These are phyloP conservation scores for Spermophilus dauricus DNA, from an alignment of 2,113 vertebrate species.

Conservation along the genomic window DNA sequence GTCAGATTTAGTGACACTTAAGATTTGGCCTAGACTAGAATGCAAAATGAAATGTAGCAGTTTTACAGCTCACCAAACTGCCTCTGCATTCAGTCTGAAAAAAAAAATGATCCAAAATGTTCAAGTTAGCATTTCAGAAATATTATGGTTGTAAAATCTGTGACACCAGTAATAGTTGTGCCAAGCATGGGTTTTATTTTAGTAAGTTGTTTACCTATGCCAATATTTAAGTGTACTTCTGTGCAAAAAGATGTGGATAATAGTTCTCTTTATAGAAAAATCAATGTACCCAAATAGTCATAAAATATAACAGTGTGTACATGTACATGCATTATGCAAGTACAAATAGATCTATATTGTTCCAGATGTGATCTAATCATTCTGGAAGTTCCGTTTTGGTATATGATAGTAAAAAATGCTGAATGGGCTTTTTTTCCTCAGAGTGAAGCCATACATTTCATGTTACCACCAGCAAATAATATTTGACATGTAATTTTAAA, in stretches of 20 bases:
- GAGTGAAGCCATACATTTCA: constrained; percentile 75
- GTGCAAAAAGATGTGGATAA: constrained; percentile 75
- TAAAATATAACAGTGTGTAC: constrained; percentile 78
- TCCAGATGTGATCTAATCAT: constrained; percentile 69
- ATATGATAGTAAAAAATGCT: constrained; percentile 74
- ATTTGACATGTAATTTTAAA: constrained; percentile 89
- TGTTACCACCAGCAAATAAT: constrained; percentile 84
- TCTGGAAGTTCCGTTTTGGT: constrained; percentile 77
- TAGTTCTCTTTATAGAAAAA: constrained; percentile 82
- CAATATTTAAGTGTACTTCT: constrained; percentile 79
- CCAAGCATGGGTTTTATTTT: constrained; percentile 79
- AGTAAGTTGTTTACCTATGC: constrained; percentile 77
- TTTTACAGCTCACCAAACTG: constrained; percentile 65
- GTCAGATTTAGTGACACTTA: constrained; percentile 68
- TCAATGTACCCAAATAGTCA: constrained; percentile 78
- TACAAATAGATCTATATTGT: constrained; percentile 70
- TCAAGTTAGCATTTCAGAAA: constrained; percentile 68
- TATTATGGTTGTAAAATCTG: constrained; percentile 67
- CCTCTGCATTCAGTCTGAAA: constrained; percentile 38
- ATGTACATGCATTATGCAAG: constrained; percentile 76
- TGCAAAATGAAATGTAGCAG: constrained; percentile 59
- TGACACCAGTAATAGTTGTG: constrained; percentile 68
- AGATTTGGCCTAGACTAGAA: constrained; percentile 59
- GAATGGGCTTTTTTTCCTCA: constrained; percentile 74
- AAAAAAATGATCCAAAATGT: constrained; percentile 12